Percentiles rank a stretch among this genome's conserved stretches.
phyloP scores from a whole-genome alignment of 2,797 vertebrate genomes.

The Fistularia tabacaria region DNA sequence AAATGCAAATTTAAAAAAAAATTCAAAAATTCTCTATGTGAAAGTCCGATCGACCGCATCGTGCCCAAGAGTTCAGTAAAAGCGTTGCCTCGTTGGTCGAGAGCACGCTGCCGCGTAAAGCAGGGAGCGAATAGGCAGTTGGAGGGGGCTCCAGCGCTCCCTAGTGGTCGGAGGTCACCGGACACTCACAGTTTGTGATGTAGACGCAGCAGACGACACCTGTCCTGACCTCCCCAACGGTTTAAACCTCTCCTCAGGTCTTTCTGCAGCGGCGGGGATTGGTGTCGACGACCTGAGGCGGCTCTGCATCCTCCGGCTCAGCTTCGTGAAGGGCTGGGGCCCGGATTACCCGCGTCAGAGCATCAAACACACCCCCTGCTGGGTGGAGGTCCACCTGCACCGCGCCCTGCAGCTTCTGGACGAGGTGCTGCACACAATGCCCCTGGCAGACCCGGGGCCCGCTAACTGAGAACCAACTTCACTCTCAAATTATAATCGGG shows the following conservation, averaged over 20 bases:
- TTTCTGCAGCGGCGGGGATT: conserved; percentile 76
- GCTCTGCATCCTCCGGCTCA: conserved; percentile 79
- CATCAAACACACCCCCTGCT: conserved; percentile 83
- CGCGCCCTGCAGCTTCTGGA: conserved; percentile 80
- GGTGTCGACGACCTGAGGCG: conserved; percentile 78
- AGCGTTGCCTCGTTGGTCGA: too few species aligned
- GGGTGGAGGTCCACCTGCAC: conserved; percentile 82
- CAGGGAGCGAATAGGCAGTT: too few species aligned
- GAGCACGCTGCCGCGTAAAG: too few species aligned
- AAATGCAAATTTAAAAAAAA: too few species aligned
- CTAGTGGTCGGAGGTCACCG: too few species aligned
- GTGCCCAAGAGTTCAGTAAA: too few species aligned
- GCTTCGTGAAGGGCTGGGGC: conserved; percentile 83
- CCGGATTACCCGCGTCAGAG: conserved; percentile 80
- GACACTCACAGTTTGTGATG: neutral
- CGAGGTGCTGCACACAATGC: conserved; percentile 82
- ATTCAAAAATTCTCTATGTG: too few species aligned
- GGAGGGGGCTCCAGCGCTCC: too few species aligned
- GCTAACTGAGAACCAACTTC: conserved; percentile 56
- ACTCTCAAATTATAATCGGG: conserved; percentile 17
- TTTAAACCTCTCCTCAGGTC: conserved; percentile 50
- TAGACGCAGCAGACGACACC: too few species aligned
- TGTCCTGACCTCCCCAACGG: neutral
- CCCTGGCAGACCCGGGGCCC: conserved; percentile 68
- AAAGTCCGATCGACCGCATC: too few species aligned